Percentiles rank a stretch among this genome's conserved stretches.
phyloP scores from a whole-genome alignment of 2,113 vertebrate genomes.

The Cyphomyrus plagiostoma region DNA sequence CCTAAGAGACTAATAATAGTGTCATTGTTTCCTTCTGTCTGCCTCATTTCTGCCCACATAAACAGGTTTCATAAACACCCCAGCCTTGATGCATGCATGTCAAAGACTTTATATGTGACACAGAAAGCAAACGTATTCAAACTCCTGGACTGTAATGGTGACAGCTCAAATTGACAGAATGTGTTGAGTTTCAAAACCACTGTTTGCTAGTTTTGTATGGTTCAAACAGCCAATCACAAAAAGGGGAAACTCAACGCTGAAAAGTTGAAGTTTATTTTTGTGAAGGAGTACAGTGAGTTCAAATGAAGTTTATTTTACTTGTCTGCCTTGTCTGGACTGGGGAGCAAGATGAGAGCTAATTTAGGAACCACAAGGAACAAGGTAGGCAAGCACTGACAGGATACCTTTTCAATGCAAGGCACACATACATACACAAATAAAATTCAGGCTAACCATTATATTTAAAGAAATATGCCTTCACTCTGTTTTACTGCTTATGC shows the following conservation, averaged over 20 bases:
- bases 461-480: background rate
- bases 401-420: background rate
- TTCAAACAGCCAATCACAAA: background rate
- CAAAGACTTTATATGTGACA: background rate
- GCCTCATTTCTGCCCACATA: background rate
- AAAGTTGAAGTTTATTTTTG: background rate
- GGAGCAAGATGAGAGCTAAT: background rate
- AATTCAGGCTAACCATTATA: background rate
- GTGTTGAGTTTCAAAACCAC: background rate
- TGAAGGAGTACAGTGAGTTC: background rate
- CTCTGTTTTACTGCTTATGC: background rate
- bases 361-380: background rate
- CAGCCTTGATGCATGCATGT: background rate
- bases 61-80: background rate
- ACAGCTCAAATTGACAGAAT: background rate
- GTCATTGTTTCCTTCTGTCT: background rate
- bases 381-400: background rate
- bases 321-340: background rate
- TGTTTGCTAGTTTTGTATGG: background rate
- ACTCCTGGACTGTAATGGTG: background rate
- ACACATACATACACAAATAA: background rate
- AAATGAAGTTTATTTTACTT: background rate
- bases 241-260: background rate
- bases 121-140: background rate
- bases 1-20: background rate